These are phyloP conservation scores for Calcarius ornatus DNA, from an alignment of 2,113 vertebrate species.

Conservation along the genomic window DNA sequence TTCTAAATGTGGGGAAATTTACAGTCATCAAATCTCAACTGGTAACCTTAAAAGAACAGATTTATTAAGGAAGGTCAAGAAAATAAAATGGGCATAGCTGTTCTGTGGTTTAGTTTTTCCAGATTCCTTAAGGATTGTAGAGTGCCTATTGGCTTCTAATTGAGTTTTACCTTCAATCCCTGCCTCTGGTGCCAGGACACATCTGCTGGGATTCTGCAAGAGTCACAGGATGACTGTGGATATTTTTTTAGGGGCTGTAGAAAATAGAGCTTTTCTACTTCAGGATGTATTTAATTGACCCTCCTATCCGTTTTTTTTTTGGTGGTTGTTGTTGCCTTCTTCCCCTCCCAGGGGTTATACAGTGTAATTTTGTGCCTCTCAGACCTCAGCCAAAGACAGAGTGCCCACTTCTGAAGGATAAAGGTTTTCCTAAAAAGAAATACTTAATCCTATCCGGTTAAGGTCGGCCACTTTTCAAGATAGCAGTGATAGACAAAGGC, in stretches of 20 bases:
- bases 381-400: background rate
- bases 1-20: constrained; percentile 8
- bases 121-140: constrained; percentile 44
- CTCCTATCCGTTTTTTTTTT: background rate
- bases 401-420: background rate
- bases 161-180: constrained; percentile 67
- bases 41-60: constrained; percentile 12
- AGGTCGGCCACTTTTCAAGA: background rate
- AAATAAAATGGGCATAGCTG: constrained; percentile 44
- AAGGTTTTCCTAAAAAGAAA: background rate
- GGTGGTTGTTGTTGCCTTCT: background rate
- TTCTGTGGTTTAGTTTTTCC: constrained; percentile 38
- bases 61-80: constrained; percentile 56
- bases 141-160: constrained; percentile 43
- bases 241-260: background rate
- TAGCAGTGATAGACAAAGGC: background rate
- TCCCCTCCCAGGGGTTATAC: background rate
- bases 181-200: constrained; percentile 22
- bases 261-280: background rate
- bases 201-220: background rate
- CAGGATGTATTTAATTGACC: background rate
- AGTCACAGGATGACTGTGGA: background rate
- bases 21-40: background rate
- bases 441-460: background rate
- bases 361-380: background rate